These are phyloP conservation scores for Sebastes wilsoni DNA, from an alignment of 2,797 vertebrate genomes.

Conservation along the genomic window DNA sequence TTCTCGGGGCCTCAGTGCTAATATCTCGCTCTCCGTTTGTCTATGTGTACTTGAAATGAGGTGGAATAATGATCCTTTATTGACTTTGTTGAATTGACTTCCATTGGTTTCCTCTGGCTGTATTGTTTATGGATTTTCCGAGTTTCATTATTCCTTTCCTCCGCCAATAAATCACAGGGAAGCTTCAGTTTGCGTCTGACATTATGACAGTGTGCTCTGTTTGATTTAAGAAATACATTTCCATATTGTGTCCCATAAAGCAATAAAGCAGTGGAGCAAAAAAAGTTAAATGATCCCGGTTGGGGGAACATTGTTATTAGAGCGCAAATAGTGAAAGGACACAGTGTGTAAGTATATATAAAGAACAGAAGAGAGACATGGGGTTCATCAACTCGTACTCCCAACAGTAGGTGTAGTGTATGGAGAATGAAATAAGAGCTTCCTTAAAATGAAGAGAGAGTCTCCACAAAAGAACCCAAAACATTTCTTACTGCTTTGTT, in stretches of 20 bases:
- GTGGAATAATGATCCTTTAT: constrained; percentile 65
- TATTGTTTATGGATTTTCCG: constrained; percentile 53
- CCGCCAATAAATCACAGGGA: constrained; percentile 45
- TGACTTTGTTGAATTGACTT: constrained; percentile 61
- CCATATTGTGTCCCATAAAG: constrained; percentile 29
- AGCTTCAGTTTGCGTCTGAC: constrained; percentile 31
- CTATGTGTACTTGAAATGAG: constrained; percentile 58
- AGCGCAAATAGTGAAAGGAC: constrained; percentile 17
- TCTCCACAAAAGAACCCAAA: neutral
- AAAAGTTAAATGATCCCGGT: constrained; percentile 32
- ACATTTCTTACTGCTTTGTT: constrained; percentile 24
- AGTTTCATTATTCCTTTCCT: constrained; percentile 26
- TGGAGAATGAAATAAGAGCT: neutral
- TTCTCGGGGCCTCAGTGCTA: constrained; percentile 21
- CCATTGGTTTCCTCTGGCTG: constrained; percentile 42
- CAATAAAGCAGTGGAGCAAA: constrained; percentile 32
- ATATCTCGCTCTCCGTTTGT: constrained; percentile 51
- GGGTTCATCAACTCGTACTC: neutral
- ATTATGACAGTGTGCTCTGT: constrained; percentile 29
- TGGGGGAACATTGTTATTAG: neutral
- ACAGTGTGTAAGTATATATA: constrained; percentile 3
- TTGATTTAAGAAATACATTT: constrained; percentile 51
- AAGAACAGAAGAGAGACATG: constrained; percentile 2
- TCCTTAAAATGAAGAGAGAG: neutral
- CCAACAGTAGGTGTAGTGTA: neutral